Base-by-base conservation (phyloP, 2,888 invertebrate genomes). In the Caenorhabditis japonica region DNA sequence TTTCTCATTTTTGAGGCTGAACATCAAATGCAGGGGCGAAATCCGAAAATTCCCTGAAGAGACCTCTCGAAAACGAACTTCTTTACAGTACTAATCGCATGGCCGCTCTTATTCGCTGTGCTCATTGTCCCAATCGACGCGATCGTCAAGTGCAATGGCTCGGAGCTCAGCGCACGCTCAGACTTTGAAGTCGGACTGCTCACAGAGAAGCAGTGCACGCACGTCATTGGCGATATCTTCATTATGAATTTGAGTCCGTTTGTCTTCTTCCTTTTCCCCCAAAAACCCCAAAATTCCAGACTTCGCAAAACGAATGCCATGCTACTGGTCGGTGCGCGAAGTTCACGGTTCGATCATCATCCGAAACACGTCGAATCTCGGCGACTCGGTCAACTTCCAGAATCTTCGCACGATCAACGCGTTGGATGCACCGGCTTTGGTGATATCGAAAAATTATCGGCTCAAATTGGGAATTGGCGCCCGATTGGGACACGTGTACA, bases 401-500 rank as follows among this genome's bases (percentile, higher is more conserved):
- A 66, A 66, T 17, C 43, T 66, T 33, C 41, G 43, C 15, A 15
- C 10, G n/a, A 66, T 66, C 38, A 30, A 21, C 8, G 66, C 66
- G 8, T 7, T 7, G 4, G 33, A 17, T 8, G 2, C 17, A 4
- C 56, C 66, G n/a, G 66, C 66, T 12, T 43, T 66, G 12, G 17
- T 19, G 23, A 8, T 66, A n/a, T n/a, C 2, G 1, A 12, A n/a
- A 2, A 66, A 66, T 27, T 1, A 7, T 7, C 19, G 33, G n/a
- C 30, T 66, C 43, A 34, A 17, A n/a, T 25, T 66, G 34, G 66
- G 56, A 23, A 66, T 66, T 19, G 66, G 66, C 8, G 66, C 66
- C 10, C 21, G 66, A 15, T 39, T 66, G 7, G 51, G 56, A 19
- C 15, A 19, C 1, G 66, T 66, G 3, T 34, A 17, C 21, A 56